Percentiles rank a stretch among this genome's conserved stretches.
Conservation (phyloP, 1,140 invertebrate genomes). For the Pemphigus obesinymphae region DNA sequence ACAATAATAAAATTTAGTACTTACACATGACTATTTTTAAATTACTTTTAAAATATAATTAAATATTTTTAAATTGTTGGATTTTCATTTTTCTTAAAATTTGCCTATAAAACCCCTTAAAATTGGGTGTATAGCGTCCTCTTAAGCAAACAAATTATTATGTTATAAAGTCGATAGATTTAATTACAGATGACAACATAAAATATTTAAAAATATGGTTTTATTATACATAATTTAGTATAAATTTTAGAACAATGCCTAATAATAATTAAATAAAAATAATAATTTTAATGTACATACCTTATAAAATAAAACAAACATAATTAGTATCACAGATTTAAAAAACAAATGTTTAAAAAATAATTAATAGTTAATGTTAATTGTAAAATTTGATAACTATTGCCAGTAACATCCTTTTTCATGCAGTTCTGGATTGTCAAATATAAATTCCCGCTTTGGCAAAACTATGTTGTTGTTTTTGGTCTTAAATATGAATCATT, state of each 20-base stretch:
- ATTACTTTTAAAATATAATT: too few species aligned
- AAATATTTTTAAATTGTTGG: too few species aligned
- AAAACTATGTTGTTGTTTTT: conserved; percentile 6
- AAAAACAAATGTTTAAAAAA: background rate
- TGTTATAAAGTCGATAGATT: too few species aligned
- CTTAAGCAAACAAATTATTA: too few species aligned
- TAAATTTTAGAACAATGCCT: too few species aligned
- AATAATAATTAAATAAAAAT: background rate
- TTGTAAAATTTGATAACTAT: background rate
- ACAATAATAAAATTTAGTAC: too few species aligned
- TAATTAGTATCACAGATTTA: conserved; percentile 30
- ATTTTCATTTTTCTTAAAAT: too few species aligned
- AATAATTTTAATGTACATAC: background rate
- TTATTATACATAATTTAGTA: background rate
- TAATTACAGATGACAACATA: too few species aligned
- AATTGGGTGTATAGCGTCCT: too few species aligned
- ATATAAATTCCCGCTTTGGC: conserved; percentile 4
- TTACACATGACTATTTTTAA: too few species aligned
- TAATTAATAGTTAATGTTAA: background rate
- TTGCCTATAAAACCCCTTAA: too few species aligned
- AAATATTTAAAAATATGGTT: too few species aligned
- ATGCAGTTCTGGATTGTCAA: conserved; percentile 25
- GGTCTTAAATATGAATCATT: conserved; percentile 9
- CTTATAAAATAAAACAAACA: background rate
- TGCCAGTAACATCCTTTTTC: conserved; percentile 37